Evolutionary conservation across 2,888 invertebrate genomes (phyloP), one percentile per base, ranked within the genome.

Genomic region (Drosophila subquinaria): DNA sequence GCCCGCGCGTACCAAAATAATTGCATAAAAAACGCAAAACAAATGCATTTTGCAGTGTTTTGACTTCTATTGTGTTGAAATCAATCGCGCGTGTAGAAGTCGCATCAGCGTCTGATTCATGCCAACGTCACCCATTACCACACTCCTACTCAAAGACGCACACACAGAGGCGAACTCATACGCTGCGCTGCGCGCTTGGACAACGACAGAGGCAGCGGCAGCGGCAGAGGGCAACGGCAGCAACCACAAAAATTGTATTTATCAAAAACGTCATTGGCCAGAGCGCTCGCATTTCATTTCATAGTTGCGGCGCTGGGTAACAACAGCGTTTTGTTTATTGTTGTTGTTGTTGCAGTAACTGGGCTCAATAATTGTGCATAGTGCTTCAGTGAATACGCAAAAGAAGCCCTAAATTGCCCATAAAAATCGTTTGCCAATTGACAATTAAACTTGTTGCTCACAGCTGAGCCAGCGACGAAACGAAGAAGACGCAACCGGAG

Each of bases 231-330:
- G 33, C 30, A 4, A 27, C 27, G 27, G 27, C 27, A 50, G 11
- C 74, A 69, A 65, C 61, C 47, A 61, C 64, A 63, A 63, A 53
- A 53, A 45, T 63, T 59, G 23, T 63, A 53, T 73, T 66, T 73
- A 73, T 76, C 66, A 77, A 57, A 60, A 76, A 76, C 77, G 73
- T 69, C 69, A 76, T 76, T 76, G 59, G 47, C 9, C 59, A 15
- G 50, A 61, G 13, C 64, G 57, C 40, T 75, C 68, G 55, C 43
- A 59, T 68, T 77, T 74, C 43, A 59, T 68, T 77, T 74, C 63
- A 60, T 15, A 63, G 60, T 63, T 42, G 63, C 10, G 23, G 38
- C 35, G 57, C 64, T 42, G 45, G 20, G n/a, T 48, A 61, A 36
- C 40, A 53, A 45, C 27, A 64, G 52, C 20, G 53, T 53, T 36